A percentile compares a stretch with the other conserved stretches of the same genome.
These are phyloP conservation scores for Tinea semifulvella DNA, from an alignment of 2,888 invertebrate species.

Conservation along the genomic window DNA sequence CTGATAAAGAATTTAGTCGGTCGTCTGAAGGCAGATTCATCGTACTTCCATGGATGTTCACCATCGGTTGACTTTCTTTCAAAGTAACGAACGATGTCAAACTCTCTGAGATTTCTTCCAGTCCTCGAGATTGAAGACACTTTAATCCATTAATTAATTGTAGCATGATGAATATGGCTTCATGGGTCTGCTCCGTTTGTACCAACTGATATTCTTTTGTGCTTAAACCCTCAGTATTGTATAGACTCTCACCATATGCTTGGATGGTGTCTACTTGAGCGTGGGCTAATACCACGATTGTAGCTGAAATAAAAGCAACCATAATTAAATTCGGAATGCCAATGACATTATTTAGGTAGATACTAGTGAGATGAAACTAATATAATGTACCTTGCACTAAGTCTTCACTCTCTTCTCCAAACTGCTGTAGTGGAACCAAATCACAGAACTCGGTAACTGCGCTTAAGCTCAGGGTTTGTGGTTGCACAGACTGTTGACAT, in stretches of 20 bases:
- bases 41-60: constrained; percentile 32
- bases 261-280: constrained; percentile 80
- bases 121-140: constrained; percentile 82
- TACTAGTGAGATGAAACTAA: not conserved
- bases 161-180: constrained; percentile 80
- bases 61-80: constrained; percentile 55
- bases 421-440: constrained; percentile 74
- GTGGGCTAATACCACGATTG: constrained; percentile 77
- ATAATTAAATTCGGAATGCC: no score
- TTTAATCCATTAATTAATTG: constrained; percentile 85
- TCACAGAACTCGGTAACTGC: constrained; percentile 86
- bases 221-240: constrained; percentile 56
- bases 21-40: constrained; percentile 42
- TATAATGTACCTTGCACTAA: constrained; percentile 69
- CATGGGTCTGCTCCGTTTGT: constrained; percentile 65
- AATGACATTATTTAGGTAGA: no score
- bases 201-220: constrained; percentile 49
- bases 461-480: constrained; percentile 72
- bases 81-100: constrained; percentile 78
- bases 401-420: constrained; percentile 69
- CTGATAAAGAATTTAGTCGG: constrained; percentile 49
- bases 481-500: constrained; percentile 69
- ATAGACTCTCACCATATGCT: constrained; percentile 71
- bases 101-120: constrained; percentile 78
- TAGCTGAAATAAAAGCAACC: constrained; percentile 72